These are phyloP conservation scores for Heliconius aoede DNA, from an alignment of 2,888 invertebrate species.

Conservation along the genomic window DNA sequence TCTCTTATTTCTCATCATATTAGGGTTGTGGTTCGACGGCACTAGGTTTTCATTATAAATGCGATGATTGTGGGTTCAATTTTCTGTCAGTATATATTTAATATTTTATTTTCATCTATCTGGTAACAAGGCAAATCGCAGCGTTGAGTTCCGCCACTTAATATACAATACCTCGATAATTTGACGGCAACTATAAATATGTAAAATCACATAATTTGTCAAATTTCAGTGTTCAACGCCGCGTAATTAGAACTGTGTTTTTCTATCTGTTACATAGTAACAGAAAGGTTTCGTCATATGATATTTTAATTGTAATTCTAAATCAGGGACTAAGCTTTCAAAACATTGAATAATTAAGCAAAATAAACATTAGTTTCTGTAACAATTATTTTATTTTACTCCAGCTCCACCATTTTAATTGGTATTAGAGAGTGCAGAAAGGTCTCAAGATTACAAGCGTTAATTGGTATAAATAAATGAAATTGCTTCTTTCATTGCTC, in stretches of 20 bases:
- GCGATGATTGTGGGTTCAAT: not conserved
- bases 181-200: too few relatives aligned
- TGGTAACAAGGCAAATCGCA: too few relatives aligned
- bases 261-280: too few relatives aligned
- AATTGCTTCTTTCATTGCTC: not conserved
- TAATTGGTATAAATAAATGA: conserved; percentile 10
- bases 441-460: not conserved
- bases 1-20: not conserved
- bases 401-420: not conserved
- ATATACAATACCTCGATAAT: too few relatives aligned
- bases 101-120: too few relatives aligned
- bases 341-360: not conserved
- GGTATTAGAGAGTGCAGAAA: not conserved
- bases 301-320: not conserved
- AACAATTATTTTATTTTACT: not conserved
- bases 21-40: not conserved
- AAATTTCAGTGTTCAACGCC: too few relatives aligned
- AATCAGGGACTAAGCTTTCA: not conserved
- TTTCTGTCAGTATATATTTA: too few relatives aligned
- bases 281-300: too few relatives aligned
- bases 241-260: too few relatives aligned
- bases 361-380: not conserved
- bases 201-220: too few relatives aligned
- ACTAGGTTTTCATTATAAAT: not conserved
- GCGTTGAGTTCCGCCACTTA: too few relatives aligned